A percentile compares a stretch with the other conserved stretches of the same genome.
These are phyloP conservation scores for Petrocephalus microphthalmus DNA, from an alignment of 2,113 vertebrate genomes.

Conservation along the genomic window DNA sequence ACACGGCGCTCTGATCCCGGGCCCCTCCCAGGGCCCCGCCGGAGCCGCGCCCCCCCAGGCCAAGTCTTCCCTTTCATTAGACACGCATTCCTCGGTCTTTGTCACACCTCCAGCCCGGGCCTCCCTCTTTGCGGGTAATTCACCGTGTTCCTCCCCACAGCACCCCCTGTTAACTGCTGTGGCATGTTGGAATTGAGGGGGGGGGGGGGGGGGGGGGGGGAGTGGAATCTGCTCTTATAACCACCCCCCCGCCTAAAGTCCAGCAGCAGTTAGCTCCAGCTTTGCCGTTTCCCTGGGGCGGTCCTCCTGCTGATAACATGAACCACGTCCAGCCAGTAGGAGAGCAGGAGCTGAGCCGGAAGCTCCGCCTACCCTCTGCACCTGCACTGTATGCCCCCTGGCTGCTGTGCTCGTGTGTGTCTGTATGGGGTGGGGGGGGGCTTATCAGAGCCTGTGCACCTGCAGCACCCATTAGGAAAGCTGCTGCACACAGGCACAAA, in stretches of 20 bases:
- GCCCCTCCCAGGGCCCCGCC: not conserved
- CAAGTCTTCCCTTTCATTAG: constrained; percentile 12
- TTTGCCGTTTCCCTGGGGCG: constrained; percentile 2
- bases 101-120: not conserved
- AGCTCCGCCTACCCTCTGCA: constrained; percentile 8
- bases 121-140: not conserved
- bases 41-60: not conserved
- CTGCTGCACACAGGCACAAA: not conserved
- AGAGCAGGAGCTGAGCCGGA: not conserved
- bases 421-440: not conserved
- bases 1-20: not conserved
- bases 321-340: not conserved
- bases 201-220: no score
- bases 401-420: constrained; percentile 5
- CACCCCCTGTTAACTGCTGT: not conserved
- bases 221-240: not conserved
- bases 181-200: not conserved
- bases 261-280: not conserved
- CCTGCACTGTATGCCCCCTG: constrained; percentile 21
- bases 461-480: constrained; percentile 28
- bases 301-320: not conserved
- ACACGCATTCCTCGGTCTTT: not conserved
- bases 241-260: not conserved
- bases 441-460: constrained; percentile 36
- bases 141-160: not conserved